Evolutionary conservation across 2,797 vertebrate species (phyloP).

Genomic region (Sebastes glaucus): DNA sequence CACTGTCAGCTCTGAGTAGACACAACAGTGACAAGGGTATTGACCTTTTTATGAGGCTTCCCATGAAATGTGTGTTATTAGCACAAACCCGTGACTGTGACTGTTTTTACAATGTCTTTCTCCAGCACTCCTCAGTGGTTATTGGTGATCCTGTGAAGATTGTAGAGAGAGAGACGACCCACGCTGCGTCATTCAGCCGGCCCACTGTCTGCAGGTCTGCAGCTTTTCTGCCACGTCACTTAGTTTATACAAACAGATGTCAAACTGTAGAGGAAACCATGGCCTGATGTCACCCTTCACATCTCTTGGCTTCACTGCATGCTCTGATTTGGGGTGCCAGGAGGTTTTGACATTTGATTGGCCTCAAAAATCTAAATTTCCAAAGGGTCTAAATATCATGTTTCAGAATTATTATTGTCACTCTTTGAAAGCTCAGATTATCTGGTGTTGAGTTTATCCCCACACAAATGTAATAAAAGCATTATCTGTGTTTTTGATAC

Average conservation of each 20-base stretch:
- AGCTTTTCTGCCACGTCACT: conserved; percentile 4
- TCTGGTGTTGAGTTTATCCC: not conserved
- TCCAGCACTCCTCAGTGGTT: conserved; percentile 46
- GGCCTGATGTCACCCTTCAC: not conserved
- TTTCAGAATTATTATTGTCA: not conserved
- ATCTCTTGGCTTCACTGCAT: not conserved
- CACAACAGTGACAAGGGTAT: not conserved
- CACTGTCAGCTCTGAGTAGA: conserved; percentile 16
- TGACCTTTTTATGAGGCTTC: conserved; percentile 4
- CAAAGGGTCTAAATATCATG: not conserved
- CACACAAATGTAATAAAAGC: not conserved
- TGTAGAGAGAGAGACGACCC: conserved; percentile 47
- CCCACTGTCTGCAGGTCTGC: conserved; percentile 34
- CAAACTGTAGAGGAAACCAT: not conserved
- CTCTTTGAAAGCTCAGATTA: not conserved
- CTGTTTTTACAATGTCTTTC: conserved; percentile 6
- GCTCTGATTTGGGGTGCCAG: not conserved
- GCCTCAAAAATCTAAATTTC: not conserved
- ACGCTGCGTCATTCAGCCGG: conserved; percentile 39
- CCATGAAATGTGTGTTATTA: not conserved
- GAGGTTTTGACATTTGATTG: not conserved
- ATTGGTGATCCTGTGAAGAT: conserved; percentile 59
- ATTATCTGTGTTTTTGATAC: conserved; percentile 3
- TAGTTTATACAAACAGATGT: not conserved
- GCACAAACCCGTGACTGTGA: not conserved